Evolutionary conservation across 2,888 invertebrate genomes (phyloP), one percentile per base, ranked within the genome.

Genomic region (Lepidonotus clava): DNA sequence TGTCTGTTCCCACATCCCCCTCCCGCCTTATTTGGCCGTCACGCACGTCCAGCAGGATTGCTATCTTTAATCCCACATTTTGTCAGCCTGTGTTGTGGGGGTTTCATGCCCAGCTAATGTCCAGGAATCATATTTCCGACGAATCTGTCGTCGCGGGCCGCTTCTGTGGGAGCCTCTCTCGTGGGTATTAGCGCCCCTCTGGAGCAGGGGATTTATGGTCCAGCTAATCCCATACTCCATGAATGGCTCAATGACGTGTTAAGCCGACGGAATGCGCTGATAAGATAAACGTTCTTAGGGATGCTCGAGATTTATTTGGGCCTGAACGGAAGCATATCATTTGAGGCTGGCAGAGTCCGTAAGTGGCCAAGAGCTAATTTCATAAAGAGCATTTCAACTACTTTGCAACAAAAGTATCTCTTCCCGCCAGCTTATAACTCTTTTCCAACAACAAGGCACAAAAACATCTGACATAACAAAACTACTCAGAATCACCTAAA

Each of bases 181-280:
- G 28, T 24, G 61, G 28, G 53, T 2, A n/a, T n/a, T n/a, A n/a
- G n/a, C n/a, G n/a, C n/a, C n/a, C n/a, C n/a, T n/a, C n/a, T 4
- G 24, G 61, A 32, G 24, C 5, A 32, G 24, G 28, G 61, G 61
- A 61, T 61, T 61, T 28, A 61, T 61, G 61, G 28, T 32, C 14
- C 28, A 28, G 61, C 61, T 61, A 61, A 61, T 61, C 61, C 61
- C 61, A 61, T 24, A 11, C 61, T 61, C 28, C 61, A 32, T 61
- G 61, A 61, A 28, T n/a, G 28, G 61, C 61, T 61, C 61, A 61
- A 61, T 61, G 61, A 28, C 61, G 61, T 61, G 61, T 61, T 61
- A 61, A 61, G 61, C 61, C 61, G 61, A 32, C 24, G 61, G 61
- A 32, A 61, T 61, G 61, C 61, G 61, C 61, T 61, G 61, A 61